Evolutionary conservation across 92 coral and sea anemone genomes (phyloP).

Genomic region (Micromussa lordhowensis): DNA sequence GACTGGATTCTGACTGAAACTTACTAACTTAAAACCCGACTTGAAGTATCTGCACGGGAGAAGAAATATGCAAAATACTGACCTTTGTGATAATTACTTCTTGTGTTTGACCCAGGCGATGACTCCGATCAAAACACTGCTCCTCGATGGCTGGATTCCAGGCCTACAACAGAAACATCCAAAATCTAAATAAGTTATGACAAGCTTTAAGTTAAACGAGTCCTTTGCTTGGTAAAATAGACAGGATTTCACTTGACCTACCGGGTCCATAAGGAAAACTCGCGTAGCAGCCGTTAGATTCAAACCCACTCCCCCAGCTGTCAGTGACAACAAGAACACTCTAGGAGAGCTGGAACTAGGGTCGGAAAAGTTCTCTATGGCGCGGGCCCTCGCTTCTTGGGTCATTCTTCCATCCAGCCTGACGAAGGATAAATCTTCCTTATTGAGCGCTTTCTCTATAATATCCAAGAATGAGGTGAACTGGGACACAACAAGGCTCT

Average conservation of each 20-base stretch:
- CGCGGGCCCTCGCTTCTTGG: slow-evolving; percentile 76
- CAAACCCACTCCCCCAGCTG: slow-evolving; percentile 89
- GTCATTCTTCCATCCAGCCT: slow-evolving; percentile 88
- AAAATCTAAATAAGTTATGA: background rate
- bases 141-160: slow-evolving; percentile 95
- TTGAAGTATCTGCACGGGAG: background rate
- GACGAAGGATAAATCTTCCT: slow-evolving; percentile 61
- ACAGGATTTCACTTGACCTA: slow-evolving; percentile 21
- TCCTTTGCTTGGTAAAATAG: too few species aligned
- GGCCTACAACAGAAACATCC: slow-evolving; percentile 48
- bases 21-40: background rate
- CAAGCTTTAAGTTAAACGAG: too few species aligned
- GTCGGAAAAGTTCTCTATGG: slow-evolving; percentile 71
- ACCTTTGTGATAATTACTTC: slow-evolving; percentile 92
- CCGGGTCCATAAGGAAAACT: slow-evolving; percentile 90
- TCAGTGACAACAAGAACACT: slow-evolving; percentile 80
- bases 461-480: slow-evolving; percentile 85
- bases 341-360: slow-evolving; percentile 65
- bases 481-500: slow-evolving; percentile 89
- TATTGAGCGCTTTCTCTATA: slow-evolving; percentile 66
- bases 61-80: background rate
- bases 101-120: slow-evolving; percentile 86
- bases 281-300: slow-evolving; percentile 87
- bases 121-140: slow-evolving; percentile 90
- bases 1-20: too few species aligned